Percentiles rank a stretch among this genome's conserved stretches.
phyloP scores from a whole-genome alignment of 2,888 invertebrate species.

The Ophraella communa region DNA sequence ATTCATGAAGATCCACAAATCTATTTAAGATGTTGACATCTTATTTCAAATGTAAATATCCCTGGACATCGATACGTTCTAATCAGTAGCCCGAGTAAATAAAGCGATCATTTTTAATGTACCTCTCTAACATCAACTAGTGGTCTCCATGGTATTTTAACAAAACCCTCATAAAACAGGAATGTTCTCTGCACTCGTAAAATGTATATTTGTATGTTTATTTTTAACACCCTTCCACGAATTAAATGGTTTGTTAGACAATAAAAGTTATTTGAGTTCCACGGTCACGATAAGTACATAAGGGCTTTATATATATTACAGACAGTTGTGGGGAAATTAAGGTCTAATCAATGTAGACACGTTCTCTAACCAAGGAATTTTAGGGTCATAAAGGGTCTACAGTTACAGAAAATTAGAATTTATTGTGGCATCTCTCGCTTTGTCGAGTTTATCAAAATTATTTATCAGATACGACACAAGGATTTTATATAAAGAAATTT shows the following conservation, averaged over 20 bases:
- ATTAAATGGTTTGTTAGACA: not conserved
- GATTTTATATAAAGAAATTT: too few species aligned
- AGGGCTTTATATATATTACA: not conserved
- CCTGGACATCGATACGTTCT: too few species aligned
- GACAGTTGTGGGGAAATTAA: not conserved
- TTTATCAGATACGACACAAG: too few species aligned
- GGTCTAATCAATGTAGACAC: not conserved
- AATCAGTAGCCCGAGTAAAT: too few species aligned
- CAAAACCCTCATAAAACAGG: conserved; percentile 6
- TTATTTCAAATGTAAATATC: too few species aligned
- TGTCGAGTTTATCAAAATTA: too few species aligned
- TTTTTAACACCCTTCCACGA: not conserved
- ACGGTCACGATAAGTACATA: not conserved
- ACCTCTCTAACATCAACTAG: not conserved
- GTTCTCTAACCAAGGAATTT: not conserved
- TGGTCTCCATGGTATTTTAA: not conserved
- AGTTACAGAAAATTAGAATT: not conserved
- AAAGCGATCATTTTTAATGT: not conserved
- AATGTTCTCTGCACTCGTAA: not conserved
- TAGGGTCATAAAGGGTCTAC: not conserved
- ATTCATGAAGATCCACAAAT: too few species aligned
- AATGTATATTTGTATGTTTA: conserved; percentile 2
- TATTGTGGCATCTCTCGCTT: too few species aligned
- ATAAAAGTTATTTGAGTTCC: not conserved
- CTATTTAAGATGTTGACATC: too few species aligned